A percentile compares a stretch with the other conserved stretches of the same genome.
Conservation (phyloP, 2,797 vertebrate species). For the Phoxinus dragarum region DNA sequence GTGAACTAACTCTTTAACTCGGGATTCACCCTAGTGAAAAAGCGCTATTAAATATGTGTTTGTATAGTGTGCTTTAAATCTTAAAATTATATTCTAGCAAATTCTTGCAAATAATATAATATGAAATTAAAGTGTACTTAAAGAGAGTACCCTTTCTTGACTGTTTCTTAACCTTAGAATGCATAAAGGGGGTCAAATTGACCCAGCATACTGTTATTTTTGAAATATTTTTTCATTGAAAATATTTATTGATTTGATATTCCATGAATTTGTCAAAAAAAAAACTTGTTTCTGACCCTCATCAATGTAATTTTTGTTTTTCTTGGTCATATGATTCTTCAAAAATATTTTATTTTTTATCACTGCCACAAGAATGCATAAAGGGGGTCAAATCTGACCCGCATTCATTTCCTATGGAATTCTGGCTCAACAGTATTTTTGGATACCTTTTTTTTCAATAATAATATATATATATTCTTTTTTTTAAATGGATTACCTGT, state of each 20-base stretch:
- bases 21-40: not conserved
- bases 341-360: not conserved
- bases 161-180: not conserved
- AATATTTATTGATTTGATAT: not conserved
- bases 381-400: not conserved
- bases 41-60: not conserved
- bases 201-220: not conserved
- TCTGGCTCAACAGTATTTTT: not conserved
- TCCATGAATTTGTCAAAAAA: not conserved
- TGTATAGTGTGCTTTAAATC: not conserved
- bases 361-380: not conserved
- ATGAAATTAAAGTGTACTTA: not conserved
- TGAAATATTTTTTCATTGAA: not conserved
- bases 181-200: not conserved
- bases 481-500: not conserved
- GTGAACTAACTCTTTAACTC: not conserved
- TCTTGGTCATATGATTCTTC: not conserved
- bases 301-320: not conserved
- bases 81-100: not conserved
- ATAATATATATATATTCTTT: not conserved
- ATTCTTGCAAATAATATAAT: not conserved
- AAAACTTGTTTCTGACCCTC: not conserved
- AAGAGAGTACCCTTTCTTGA: not conserved
- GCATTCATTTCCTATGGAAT: not conserved
- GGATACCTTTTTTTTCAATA: not conserved